Evolutionary conservation across 2,797 vertebrate genomes (phyloP).

Genomic region (Avahi laniger): DNA sequence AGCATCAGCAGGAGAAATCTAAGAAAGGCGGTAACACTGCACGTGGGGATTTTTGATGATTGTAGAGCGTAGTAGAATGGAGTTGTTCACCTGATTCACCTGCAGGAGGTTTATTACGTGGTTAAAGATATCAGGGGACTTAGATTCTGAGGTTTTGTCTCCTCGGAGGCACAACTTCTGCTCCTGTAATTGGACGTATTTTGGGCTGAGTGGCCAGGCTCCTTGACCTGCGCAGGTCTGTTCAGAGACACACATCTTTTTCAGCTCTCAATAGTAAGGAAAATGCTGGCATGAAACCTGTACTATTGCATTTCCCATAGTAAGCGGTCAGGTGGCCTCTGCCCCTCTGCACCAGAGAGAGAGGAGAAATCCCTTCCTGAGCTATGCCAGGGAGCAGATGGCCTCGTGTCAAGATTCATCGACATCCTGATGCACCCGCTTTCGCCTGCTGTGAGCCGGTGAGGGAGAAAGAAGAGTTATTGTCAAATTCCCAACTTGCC

Average conservation of each 20-base stretch:
- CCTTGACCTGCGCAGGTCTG: background rate
- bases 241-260: background rate
- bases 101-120: background rate
- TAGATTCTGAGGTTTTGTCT: background rate
- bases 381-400: background rate
- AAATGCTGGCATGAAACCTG: background rate
- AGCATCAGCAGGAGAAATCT: background rate
- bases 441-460: background rate
- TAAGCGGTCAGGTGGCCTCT: background rate
- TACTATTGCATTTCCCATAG: background rate
- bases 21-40: background rate
- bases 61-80: background rate
- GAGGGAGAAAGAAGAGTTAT: constrained; percentile 70
- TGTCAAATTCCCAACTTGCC: constrained; percentile 81
- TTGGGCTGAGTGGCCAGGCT: background rate
- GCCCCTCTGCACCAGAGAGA: background rate
- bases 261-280: background rate
- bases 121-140: background rate
- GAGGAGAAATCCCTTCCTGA: background rate
- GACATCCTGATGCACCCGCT: background rate
- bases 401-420: background rate
- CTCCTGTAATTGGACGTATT: background rate
- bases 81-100: background rate
- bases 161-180: background rate
- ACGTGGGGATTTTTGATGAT: background rate